Evolutionary conservation across 2,888 invertebrate genomes (phyloP).

Genomic region (Melipona beecheii): DNA sequence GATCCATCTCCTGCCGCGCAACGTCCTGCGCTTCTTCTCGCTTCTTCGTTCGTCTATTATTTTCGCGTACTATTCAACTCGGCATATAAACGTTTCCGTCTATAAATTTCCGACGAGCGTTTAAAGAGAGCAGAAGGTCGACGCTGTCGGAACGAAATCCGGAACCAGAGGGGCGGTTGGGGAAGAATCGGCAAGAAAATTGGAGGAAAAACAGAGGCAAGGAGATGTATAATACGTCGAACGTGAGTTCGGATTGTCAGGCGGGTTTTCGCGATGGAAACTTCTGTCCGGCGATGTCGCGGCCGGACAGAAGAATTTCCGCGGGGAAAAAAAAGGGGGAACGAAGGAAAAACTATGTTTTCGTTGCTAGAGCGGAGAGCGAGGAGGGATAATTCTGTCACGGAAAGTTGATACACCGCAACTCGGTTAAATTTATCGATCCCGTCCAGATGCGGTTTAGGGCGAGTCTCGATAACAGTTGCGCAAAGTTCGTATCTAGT

Average conservation of each 20-base stretch:
- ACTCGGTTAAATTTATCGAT: slow-evolving; percentile 66
- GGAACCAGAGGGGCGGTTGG: background rate
- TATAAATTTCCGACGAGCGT: background rate
- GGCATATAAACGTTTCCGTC: background rate
- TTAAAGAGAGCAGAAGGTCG: background rate
- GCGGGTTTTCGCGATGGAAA: slow-evolving; percentile 57
- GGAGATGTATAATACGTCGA: slow-evolving; percentile 35
- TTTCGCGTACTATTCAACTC: background rate
- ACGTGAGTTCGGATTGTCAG: slow-evolving; percentile 38
- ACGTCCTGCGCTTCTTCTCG: background rate
- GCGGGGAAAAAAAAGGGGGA: background rate
- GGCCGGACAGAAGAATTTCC: slow-evolving; percentile 7
- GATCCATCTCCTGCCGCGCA: too few relatives aligned
- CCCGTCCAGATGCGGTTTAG: background rate
- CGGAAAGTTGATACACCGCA: slow-evolving; percentile 59
- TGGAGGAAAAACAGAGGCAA: slow-evolving; percentile 45
- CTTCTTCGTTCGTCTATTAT: background rate
- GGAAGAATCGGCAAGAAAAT: slow-evolving; percentile 14
- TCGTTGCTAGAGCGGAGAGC: slow-evolving; percentile 21
- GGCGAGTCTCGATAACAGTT: slow-evolving; percentile 38
- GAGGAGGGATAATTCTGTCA: slow-evolving; percentile 46
- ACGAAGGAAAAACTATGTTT: slow-evolving; percentile 63
- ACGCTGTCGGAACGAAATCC: background rate
- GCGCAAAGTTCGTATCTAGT: slow-evolving; percentile 39
- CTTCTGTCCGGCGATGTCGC: slow-evolving; percentile 43